Percentiles rank a stretch among this genome's conserved stretches.
Evolutionary conservation across 2,797 vertebrate species (phyloP).

Genomic region (Hydrophis major): DNA sequence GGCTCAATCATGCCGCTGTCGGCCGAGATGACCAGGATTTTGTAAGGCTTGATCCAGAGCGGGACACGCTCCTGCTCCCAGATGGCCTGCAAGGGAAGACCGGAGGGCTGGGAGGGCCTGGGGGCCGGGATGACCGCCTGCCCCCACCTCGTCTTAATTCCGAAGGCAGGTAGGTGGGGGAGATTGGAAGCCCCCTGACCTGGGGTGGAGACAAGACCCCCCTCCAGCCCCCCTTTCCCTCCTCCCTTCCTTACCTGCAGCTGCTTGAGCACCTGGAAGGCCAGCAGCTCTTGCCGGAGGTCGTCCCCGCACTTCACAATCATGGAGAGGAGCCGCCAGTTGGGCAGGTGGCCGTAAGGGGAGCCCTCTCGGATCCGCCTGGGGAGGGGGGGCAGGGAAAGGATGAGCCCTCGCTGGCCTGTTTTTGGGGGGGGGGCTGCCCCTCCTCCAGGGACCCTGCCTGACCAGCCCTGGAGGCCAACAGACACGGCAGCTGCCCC

Average conservation of each 20-base stretch:
- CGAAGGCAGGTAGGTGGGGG: background rate
- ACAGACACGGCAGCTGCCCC: background rate
- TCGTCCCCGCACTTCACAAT: constrained; percentile 97
- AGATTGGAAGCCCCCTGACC: background rate
- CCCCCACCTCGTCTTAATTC: background rate
- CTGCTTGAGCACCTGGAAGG: constrained; percentile 91
- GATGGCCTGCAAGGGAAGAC: constrained; percentile 73
- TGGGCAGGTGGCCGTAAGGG: constrained; percentile 90
- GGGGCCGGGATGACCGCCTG: background rate
- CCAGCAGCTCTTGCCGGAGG: constrained; percentile 91
- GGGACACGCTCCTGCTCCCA: constrained; percentile 94
- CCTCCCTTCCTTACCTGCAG: constrained; percentile 77
- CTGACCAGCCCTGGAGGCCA: background rate
- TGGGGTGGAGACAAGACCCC: no score
- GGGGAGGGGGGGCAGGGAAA: background rate
- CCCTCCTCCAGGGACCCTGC: background rate
- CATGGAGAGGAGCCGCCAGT: constrained; percentile 91
- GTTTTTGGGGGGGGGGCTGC: no score
- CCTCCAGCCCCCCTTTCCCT: background rate
- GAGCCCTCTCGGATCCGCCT: constrained; percentile 92
- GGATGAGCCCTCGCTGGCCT: background rate
- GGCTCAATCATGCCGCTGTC: constrained; percentile 98
- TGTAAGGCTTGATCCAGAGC: constrained; percentile 94
- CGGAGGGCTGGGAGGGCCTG: background rate
- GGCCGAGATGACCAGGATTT: constrained; percentile 92